A percentile compares a stretch with the other conserved stretches of the same genome.
phyloP scores from a whole-genome alignment of 2,888 invertebrate genomes.

The Hemithea aestivaria region DNA sequence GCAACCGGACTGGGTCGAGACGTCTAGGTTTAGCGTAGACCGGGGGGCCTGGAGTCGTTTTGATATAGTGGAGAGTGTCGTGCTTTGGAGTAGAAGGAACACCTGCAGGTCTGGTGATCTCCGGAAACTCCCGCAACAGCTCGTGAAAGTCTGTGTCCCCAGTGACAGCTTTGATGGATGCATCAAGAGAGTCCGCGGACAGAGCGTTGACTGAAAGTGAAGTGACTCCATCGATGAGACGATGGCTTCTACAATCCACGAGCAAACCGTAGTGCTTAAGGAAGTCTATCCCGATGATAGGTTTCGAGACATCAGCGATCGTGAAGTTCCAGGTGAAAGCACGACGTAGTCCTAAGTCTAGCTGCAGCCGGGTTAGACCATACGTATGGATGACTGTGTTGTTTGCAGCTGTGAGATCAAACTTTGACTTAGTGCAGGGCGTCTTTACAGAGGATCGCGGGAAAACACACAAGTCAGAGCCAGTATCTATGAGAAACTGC shows the following conservation, averaged over 20 bases:
- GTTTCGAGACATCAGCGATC: constrained; percentile 2
- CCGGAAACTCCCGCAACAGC: constrained; percentile 2
- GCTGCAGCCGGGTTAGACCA: neutral
- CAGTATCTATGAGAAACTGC: no score
- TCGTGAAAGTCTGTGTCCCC: neutral
- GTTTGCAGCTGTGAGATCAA: constrained; percentile 1
- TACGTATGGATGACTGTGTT: constrained; percentile 1
- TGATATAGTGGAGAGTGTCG: no score
- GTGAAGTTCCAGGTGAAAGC: constrained; percentile 5
- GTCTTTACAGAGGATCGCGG: no score
- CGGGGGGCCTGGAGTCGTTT: constrained; percentile 16
- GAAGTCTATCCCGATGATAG: constrained; percentile 6
- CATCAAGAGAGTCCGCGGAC: neutral
- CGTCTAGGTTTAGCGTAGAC: constrained; percentile 16
- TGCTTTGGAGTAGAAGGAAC: constrained; percentile 3
- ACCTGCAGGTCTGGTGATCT: constrained; percentile 4
- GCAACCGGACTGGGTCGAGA: constrained; percentile 14
- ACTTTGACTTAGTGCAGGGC: no score
- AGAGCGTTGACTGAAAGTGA: neutral
- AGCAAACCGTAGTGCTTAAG: constrained; percentile 8
- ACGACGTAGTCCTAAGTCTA: constrained; percentile 5
- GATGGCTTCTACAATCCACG: constrained; percentile 10
- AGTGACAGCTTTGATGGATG: constrained; percentile 1
- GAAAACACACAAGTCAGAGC: no score
- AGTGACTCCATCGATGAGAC: constrained; percentile 15